Conservation (phyloP, 2,797 vertebrate species). For the Dromococcyx pavoninus region DNA sequence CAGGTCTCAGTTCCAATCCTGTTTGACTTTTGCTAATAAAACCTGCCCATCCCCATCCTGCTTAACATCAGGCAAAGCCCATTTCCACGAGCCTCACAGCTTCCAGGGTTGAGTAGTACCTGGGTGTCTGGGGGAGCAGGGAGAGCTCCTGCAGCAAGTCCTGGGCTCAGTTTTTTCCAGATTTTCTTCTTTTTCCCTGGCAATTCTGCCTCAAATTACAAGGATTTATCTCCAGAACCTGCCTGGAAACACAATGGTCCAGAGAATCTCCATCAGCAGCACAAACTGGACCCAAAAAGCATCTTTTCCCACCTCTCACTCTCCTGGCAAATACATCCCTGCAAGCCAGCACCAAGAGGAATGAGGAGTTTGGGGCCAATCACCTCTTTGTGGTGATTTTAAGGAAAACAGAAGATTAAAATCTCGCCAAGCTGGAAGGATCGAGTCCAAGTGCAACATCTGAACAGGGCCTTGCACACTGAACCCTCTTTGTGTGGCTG, state of each 20-base stretch:
- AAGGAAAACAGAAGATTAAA: slow-evolving; percentile 26
- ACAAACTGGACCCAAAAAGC: not conserved
- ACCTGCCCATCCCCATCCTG: not conserved
- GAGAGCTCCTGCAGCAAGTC: not conserved
- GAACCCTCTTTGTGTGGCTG: not conserved
- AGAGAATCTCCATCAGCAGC: not conserved
- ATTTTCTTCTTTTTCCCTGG: not conserved
- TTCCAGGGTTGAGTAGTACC: not conserved
- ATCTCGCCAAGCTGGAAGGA: not conserved
- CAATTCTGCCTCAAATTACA: not conserved
- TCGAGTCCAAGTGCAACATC: slow-evolving; percentile 3
- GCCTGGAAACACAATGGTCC: not conserved
- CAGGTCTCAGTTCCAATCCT: not conserved
- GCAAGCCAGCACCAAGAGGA: not conserved
- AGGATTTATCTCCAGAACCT: not conserved
- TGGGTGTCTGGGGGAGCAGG: not conserved
- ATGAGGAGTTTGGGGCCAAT: not conserved
- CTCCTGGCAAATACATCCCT: not conserved
- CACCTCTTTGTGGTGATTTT: not conserved
- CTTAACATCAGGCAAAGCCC: not conserved
- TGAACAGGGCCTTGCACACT: not conserved
- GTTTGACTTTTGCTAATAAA: not conserved
- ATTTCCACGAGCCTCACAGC: not conserved
- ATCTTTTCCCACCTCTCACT: not conserved
- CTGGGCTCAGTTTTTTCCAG: fast-evolving